phyloP scores from a whole-genome alignment of 2,888 invertebrate genomes.

The Ramazzottius varieornatus region DNA sequence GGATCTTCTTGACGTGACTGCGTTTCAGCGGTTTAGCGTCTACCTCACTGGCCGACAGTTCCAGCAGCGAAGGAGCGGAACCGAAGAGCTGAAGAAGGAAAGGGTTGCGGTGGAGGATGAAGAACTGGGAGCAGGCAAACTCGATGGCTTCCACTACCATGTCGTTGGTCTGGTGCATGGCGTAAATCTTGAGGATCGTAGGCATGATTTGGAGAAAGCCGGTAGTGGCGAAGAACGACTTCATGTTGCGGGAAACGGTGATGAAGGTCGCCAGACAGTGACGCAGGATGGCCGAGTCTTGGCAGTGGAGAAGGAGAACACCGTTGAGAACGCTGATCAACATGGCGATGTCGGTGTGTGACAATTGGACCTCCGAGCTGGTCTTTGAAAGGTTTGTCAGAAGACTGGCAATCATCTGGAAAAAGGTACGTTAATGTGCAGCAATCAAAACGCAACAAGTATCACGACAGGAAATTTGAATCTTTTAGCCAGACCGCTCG shows the following conservation, averaged over 20 bases:
- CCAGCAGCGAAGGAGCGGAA: not conserved
- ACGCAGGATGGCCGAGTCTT: slow-evolving; percentile 76
- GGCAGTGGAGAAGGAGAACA: slow-evolving; percentile 77
- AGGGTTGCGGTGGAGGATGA: slow-evolving; percentile 83
- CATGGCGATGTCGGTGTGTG: slow-evolving; percentile 64
- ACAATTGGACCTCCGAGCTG: not conserved
- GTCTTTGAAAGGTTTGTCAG: slow-evolving; percentile 11
- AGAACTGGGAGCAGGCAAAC: slow-evolving; percentile 93
- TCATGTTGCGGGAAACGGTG: slow-evolving; percentile 89
- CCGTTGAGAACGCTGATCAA: slow-evolving; percentile 94
- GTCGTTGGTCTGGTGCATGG: slow-evolving; percentile 86
- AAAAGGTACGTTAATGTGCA: slow-evolving; percentile 7
- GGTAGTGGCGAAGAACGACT: slow-evolving; percentile 89
- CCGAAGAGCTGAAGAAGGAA: slow-evolving; percentile 53
- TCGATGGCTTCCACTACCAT: slow-evolving; percentile 80
- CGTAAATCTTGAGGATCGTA: slow-evolving; percentile 77
- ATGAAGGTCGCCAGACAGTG: slow-evolving; percentile 90
- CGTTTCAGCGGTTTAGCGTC: not conserved
- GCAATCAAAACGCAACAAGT: no score
- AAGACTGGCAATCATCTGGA: slow-evolving; percentile 17
- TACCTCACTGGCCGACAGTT: not conserved
- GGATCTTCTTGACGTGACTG: not conserved
- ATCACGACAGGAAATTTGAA: no score
- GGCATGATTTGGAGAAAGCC: slow-evolving; percentile 92
- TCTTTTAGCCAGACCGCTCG: no score